Evolutionary conservation across 2,888 invertebrate species (phyloP).

Genomic region (Drosophila algonquin): DNA sequence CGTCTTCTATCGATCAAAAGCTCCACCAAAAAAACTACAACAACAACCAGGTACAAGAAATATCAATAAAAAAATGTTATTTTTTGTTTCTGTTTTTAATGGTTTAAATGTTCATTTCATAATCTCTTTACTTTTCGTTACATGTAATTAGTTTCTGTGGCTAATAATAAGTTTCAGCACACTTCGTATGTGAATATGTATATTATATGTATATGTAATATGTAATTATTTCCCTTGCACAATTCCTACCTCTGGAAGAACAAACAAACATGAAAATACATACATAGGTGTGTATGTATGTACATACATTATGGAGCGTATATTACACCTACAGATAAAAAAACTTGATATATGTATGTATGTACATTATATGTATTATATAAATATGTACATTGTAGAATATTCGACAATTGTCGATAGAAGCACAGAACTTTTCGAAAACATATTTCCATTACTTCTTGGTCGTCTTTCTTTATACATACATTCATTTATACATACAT

Average conservation of each 20-base stretch:
- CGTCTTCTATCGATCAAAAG: slow-evolving; percentile 57
- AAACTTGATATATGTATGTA: no score
- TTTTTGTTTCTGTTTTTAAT: not conserved
- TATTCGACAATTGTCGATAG: no score
- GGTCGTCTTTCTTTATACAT: no score
- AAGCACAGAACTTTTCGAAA: no score
- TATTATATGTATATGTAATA: not conserved
- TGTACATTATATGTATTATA: no score
- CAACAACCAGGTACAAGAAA: slow-evolving; percentile 81
- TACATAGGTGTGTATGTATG: slow-evolving; percentile 18
- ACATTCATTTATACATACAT: no score
- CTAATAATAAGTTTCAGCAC: not conserved
- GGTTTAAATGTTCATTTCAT: not conserved
- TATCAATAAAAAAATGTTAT: slow-evolving; percentile 7
- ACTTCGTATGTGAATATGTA: not conserved
- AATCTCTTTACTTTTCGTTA: not conserved
- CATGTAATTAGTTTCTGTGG: not conserved
- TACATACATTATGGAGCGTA: slow-evolving; percentile 1
- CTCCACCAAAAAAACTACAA: slow-evolving; percentile 84
- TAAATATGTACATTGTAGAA: no score
- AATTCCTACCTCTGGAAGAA: no score
- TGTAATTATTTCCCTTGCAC: no score
- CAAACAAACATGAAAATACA: not conserved
- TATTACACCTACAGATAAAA: no score
- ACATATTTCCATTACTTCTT: no score